phyloP scores from a whole-genome alignment of 2,888 invertebrate genomes.

The Melitaea athalia region DNA sequence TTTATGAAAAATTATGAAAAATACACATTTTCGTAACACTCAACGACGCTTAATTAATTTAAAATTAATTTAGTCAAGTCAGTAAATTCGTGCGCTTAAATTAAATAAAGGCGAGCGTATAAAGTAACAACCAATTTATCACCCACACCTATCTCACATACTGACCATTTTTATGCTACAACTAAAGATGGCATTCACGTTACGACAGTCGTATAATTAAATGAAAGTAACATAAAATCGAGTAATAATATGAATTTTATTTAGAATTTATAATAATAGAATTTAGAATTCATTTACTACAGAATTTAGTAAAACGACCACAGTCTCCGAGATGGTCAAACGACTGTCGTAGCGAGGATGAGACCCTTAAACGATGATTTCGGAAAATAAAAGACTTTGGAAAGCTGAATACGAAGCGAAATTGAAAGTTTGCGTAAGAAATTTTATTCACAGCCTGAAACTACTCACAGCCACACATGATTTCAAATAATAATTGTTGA shows the following conservation, averaged over 20 bases:
- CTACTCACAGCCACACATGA: constrained; percentile 24
- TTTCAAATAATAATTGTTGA: neutral
- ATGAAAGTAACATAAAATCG: no score
- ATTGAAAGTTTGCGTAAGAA: constrained; percentile 12
- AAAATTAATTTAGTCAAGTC: constrained; percentile 56
- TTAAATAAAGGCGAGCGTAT: constrained; percentile 63
- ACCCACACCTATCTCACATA: constrained; percentile 10
- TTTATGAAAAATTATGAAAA: constrained; percentile 65
- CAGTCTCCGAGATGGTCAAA: neutral
- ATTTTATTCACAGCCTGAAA: constrained; percentile 26
- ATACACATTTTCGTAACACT: constrained; percentile 59
- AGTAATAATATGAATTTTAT: no score
- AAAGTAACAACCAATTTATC: constrained; percentile 39
- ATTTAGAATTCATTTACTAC: no score
- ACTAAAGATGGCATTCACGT: constrained; percentile 2
- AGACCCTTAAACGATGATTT: neutral
- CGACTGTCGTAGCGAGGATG: neutral
- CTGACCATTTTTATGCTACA: constrained; percentile 27
- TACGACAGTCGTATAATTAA: neutral
- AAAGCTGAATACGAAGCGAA: constrained; percentile 14
- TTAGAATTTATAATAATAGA: no score
- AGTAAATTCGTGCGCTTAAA: constrained; percentile 79
- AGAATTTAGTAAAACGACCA: neutral
- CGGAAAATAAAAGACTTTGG: constrained; percentile 1
- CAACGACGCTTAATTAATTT: constrained; percentile 57